These are phyloP conservation scores for Tokudaia muenninki DNA, from an alignment of 2,797 vertebrate species.

Conservation along the genomic window DNA sequence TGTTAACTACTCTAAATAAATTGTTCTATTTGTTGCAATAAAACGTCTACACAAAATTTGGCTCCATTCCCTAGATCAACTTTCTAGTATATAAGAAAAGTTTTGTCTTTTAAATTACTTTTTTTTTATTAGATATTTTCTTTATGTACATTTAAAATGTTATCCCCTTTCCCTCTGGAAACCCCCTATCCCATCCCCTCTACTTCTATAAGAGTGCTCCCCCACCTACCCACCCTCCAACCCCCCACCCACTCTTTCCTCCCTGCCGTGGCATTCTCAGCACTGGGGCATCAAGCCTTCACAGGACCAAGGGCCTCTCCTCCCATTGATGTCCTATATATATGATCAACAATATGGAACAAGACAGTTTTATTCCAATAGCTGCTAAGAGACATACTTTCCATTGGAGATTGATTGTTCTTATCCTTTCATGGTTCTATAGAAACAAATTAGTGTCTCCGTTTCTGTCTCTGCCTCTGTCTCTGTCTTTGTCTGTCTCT, in stretches of 20 bases:
- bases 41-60: neutral
- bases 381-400: neutral
- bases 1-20: conserved; percentile 17
- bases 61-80: neutral
- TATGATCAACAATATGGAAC: neutral
- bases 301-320: too few relatives aligned
- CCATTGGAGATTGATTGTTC: neutral
- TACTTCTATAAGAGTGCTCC: too few relatives aligned
- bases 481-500: too few relatives aligned
- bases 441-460: neutral
- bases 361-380: neutral
- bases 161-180: too few relatives aligned
- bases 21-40: neutral
- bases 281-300: too few relatives aligned
- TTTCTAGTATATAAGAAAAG: neutral
- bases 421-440: neutral
- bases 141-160: too few relatives aligned
- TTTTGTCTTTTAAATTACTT: neutral
- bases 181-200: too few relatives aligned
- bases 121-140: too few relatives aligned
- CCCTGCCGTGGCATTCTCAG: too few relatives aligned
- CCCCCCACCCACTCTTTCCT: too few relatives aligned
- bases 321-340: too few relatives aligned
- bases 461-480: neutral
- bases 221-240: too few relatives aligned